These are phyloP conservation scores for Ectemnius lituratus DNA, from an alignment of 2,888 invertebrate genomes.

Conservation along the genomic window DNA sequence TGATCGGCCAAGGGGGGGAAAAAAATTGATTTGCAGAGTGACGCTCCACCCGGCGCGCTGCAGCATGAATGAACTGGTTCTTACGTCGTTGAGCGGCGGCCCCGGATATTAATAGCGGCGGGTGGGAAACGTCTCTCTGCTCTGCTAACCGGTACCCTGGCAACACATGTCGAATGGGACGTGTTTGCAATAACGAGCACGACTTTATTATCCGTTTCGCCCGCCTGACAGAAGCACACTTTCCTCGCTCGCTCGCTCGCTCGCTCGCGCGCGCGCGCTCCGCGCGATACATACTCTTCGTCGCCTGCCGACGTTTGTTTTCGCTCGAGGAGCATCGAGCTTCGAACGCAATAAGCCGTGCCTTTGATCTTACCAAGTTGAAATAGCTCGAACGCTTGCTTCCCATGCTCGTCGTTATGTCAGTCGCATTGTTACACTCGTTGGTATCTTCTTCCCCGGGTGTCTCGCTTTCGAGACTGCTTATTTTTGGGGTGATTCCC, in stretches of 20 bases:
- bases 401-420: background rate
- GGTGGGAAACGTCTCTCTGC: constrained; percentile 24
- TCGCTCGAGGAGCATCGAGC: constrained; percentile 3
- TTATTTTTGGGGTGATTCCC: no score
- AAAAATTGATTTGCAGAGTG: constrained; percentile 8
- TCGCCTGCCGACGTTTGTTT: constrained; percentile 12
- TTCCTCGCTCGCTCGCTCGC: constrained; percentile 18
- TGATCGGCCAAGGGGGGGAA: background rate
- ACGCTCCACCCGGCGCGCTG: constrained; percentile 16
- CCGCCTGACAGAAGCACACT: constrained; percentile 48
- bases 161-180: constrained; percentile 35
- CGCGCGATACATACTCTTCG: constrained; percentile 49
- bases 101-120: constrained; percentile 53
- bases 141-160: constrained; percentile 36
- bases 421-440: constrained; percentile 6
- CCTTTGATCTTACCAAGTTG: background rate
- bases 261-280: no score
- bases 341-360: background rate
- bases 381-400: background rate
- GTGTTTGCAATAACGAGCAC: constrained; percentile 60
- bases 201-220: constrained; percentile 53
- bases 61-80: constrained; percentile 34
- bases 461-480: constrained; percentile 31
- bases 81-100: constrained; percentile 30
- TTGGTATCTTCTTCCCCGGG: background rate